Evolutionary conservation across 1,140 invertebrate genomes (phyloP), one percentile per base, ranked within the genome.

Genomic region (Globodera rostochiensis): DNA sequence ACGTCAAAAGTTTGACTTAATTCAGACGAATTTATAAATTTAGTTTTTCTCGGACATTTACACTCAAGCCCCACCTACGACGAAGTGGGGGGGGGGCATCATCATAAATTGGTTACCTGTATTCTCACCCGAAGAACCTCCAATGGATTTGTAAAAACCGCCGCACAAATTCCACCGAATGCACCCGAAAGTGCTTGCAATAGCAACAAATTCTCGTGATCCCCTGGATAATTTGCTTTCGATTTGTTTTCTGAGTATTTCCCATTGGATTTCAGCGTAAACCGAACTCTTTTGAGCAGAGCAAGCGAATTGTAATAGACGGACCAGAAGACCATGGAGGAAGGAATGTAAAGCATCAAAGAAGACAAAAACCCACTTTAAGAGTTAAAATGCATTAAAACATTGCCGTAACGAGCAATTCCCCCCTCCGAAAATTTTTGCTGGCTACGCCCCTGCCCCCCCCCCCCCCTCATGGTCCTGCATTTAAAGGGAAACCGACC

Each of bases 311-410:
- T 78, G 80, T 88, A 88, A 73, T 88, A 88, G 21, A 82, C 9
- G 75, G 45, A 82, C 88, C 88, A 90, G 69, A 90, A 90, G 53
- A 90, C 85, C 88, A 90, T 89, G 19, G 88, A 89, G 11, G 80
- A 80, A 1, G 88, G 88, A 78, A 90, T 87, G 79, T 90, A 89
- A 57, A 89, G 74, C 71, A 90, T 84, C n/a, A 89, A 64, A 45
- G 87, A 86, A 4, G 88, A 89, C 1, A 90, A 71, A 77, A 89
- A 89, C 5, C 88, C 88, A 49, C 87, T 87, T 60, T 74, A 86
- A 82, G 50, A 15, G 64, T 49, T 81, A 73, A 46, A 11, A n/a
- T 36, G 36, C 36, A 36, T 36, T 36, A 36, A 36, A 36, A 36
- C 36, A 36, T 36, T 36, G 36, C 36, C 36, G 1, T 36, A 36